A percentile compares a stretch with the other conserved stretches of the same genome.
Evolutionary conservation across 2,888 invertebrate genomes (phyloP).

Genomic region (Tetheella fluctuosa): DNA sequence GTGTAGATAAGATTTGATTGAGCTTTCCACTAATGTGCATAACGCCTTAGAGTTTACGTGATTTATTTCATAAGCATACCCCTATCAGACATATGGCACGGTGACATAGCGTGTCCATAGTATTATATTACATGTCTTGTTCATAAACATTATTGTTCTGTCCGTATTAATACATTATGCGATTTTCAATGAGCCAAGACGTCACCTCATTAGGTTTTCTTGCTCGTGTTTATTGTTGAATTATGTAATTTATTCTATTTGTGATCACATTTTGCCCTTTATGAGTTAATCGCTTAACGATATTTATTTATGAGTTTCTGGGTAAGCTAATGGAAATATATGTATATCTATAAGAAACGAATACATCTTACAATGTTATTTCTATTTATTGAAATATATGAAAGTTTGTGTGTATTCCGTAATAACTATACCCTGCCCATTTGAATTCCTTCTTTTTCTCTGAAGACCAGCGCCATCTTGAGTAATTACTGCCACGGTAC

Average conservation of each 20-base stretch:
- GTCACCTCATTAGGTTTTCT: slow-evolving; percentile 16
- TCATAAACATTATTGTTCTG: slow-evolving; percentile 61
- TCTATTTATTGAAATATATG: no score
- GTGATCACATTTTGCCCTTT: slow-evolving; percentile 40
- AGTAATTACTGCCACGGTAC: no score
- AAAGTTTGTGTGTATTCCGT: no score
- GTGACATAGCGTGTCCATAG: slow-evolving; percentile 39
- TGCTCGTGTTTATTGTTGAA: slow-evolving; percentile 21
- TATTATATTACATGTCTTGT: slow-evolving; percentile 51
- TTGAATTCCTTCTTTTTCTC: no score
- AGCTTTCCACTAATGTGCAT: slow-evolving; percentile 16
- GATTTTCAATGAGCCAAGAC: slow-evolving; percentile 44
- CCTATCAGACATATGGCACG: slow-evolving; percentile 49
- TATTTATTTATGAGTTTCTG: slow-evolving; percentile 16
- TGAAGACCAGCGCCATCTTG: no score
- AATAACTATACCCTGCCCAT: no score
- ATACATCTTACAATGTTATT: no score
- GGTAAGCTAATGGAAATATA: slow-evolving; percentile 17
- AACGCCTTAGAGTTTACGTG: slow-evolving; percentile 22
- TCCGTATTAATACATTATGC: slow-evolving; percentile 48
- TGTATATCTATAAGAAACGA: no score
- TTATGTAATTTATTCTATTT: slow-evolving; percentile 43
- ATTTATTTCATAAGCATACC: slow-evolving; percentile 49
- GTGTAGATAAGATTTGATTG: background rate
- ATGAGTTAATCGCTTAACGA: slow-evolving; percentile 19